A percentile compares a stretch with the other conserved stretches of the same genome.
Evolutionary conservation across 2,888 invertebrate genomes (phyloP).

Genomic region (Lasioglossum marginatum): DNA sequence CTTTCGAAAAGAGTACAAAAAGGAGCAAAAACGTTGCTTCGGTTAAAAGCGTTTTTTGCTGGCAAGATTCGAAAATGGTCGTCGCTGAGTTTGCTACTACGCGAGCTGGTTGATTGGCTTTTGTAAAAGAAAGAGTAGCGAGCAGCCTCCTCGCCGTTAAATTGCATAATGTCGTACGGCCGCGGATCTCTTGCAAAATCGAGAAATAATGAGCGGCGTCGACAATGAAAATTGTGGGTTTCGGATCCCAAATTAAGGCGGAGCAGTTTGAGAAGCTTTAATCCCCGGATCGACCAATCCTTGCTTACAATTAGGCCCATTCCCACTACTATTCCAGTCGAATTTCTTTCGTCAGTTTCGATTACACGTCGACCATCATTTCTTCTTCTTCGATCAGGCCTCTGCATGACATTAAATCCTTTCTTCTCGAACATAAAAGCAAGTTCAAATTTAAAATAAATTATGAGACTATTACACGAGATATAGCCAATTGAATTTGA

Average conservation of each 20-base stretch:
- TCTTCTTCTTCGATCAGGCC: background rate
- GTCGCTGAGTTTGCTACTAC: background rate
- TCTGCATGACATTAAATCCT: background rate
- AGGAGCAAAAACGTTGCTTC: background rate
- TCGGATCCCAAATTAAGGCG: conserved; percentile 59
- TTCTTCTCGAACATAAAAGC: background rate
- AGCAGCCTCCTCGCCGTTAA: conserved; percentile 44
- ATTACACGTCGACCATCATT: background rate
- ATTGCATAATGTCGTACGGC: conserved; percentile 58
- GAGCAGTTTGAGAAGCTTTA: conserved; percentile 52
- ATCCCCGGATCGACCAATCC: conserved; percentile 53
- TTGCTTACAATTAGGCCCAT: conserved; percentile 16
- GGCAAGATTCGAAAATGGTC: background rate
- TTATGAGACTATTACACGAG: background rate
- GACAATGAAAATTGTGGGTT: conserved; percentile 60
- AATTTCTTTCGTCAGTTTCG: conserved; percentile 15
- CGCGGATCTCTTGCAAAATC: conserved; percentile 62
- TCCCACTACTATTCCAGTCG: background rate
- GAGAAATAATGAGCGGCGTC: conserved; percentile 55
- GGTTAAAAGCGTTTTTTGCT: background rate
- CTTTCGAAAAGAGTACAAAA: background rate
- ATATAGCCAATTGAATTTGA: background rate
- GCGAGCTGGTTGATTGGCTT: conserved; percentile 1
- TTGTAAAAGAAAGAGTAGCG: conserved; percentile 28
- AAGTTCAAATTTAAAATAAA: background rate